phyloP scores from a whole-genome alignment of 2,797 vertebrate species.

The Anabas testudineus region DNA sequence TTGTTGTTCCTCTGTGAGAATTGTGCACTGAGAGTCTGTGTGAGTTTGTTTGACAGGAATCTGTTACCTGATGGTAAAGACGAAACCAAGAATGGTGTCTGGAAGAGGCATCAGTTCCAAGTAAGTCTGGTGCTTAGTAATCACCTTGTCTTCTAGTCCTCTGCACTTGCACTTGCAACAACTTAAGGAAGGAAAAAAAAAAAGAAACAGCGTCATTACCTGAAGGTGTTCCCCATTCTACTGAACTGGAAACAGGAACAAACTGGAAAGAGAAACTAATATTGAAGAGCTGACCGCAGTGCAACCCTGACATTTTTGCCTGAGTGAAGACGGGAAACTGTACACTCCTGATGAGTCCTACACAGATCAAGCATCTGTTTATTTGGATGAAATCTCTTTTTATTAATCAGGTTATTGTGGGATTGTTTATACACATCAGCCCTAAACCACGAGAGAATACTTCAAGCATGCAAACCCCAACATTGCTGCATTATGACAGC shows the following conservation, averaged over 20 bases:
- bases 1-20: too few species aligned
- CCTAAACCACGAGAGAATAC: conserved; percentile 2
- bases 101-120: conserved; percentile 70
- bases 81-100: conserved; percentile 46
- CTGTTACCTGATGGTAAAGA: conserved; percentile 72
- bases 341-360: not conserved
- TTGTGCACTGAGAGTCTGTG: too few species aligned
- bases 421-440: not conserved
- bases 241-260: not conserved
- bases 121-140: conserved; percentile 75
- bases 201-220: not conserved
- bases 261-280: not conserved
- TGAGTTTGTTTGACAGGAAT: not conserved
- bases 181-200: conserved; percentile 37
- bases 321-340: not conserved
- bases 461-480: not conserved
- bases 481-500: not conserved
- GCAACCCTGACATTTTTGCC: too few species aligned
- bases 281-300: not conserved
- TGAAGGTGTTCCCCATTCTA: not conserved
- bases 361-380: not conserved
- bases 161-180: conserved; percentile 68
- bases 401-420: conserved; percentile 5
- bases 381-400: not conserved
- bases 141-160: conserved; percentile 74